A percentile compares a stretch with the other conserved stretches of the same genome.
phyloP scores from a whole-genome alignment of 2,888 invertebrate species.

The Eupithecia insigniata region DNA sequence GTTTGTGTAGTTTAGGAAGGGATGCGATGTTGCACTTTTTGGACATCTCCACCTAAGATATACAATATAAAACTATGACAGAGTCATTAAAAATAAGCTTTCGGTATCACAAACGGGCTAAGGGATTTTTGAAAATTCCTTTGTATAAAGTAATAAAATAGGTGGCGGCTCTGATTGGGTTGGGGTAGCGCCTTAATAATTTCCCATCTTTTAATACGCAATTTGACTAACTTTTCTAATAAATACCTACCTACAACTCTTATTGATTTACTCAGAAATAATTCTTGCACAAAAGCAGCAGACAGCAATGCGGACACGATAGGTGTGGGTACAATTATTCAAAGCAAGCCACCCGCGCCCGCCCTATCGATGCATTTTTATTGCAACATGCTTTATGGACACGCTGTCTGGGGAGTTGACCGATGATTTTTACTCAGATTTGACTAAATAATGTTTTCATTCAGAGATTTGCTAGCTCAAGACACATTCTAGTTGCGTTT shows the following conservation, averaged over 20 bases:
- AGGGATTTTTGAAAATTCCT: too few species aligned
- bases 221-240: neutral
- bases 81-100: too few species aligned
- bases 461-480: neutral
- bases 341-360: constrained; percentile 38
- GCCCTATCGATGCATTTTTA: constrained; percentile 47
- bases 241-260: neutral
- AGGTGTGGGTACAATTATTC: constrained; percentile 44
- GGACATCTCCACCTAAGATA: too few species aligned
- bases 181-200: too few species aligned
- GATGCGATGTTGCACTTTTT: too few species aligned
- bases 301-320: constrained; percentile 33
- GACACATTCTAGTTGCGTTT: neutral
- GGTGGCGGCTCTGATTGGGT: too few species aligned
- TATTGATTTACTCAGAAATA: constrained; percentile 2
- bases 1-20: too few species aligned
- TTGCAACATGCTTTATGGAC: constrained; percentile 15
- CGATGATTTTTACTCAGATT: constrained; percentile 14
- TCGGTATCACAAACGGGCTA: too few species aligned
- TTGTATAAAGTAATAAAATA: too few species aligned
- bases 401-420: constrained; percentile 15
- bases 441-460: constrained; percentile 9
- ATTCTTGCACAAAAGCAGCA: constrained; percentile 16
- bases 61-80: too few species aligned
- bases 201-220: too few species aligned